phyloP scores from a whole-genome alignment of 1,140 invertebrate species.

The Ladona fulva region DNA sequence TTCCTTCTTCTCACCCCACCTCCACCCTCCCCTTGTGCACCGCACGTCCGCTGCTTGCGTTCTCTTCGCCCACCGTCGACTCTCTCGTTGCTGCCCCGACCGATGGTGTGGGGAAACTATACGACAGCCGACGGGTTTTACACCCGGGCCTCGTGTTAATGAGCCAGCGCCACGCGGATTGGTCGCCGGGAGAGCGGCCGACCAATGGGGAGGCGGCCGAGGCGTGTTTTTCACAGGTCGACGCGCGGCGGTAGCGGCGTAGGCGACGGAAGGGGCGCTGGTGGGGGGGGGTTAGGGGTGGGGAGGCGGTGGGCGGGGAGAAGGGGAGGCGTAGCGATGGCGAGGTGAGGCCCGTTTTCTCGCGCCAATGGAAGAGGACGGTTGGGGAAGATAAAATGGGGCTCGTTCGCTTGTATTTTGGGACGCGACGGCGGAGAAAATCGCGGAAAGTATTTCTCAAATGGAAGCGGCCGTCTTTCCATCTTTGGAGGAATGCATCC shows the following conservation, averaged over 20 bases:
- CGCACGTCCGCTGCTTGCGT: background rate
- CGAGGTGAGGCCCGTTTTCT: background rate
- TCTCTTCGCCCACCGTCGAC: background rate
- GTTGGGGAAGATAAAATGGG: too few relatives aligned
- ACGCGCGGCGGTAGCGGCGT: background rate
- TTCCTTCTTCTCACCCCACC: background rate
- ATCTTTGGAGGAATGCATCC: too few relatives aligned
- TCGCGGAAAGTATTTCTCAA: too few relatives aligned
- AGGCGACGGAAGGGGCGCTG: background rate
- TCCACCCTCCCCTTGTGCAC: background rate
- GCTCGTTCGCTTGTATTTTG: too few relatives aligned
- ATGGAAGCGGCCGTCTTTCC: too few relatives aligned
- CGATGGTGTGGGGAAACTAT: conserved; percentile 2
- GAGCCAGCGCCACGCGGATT: background rate
- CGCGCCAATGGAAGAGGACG: too few relatives aligned
- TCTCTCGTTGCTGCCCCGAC: background rate
- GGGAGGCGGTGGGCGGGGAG: background rate
- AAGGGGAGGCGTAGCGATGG: background rate
- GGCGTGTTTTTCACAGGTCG: conserved; percentile 6
- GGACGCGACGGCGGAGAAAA: too few relatives aligned
- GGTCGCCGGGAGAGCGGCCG: background rate
- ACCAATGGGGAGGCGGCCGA: background rate
- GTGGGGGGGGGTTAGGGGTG: background rate
- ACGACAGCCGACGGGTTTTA: background rate
- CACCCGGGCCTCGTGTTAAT: conserved; percentile 1